phyloP scores from a whole-genome alignment of 2,888 invertebrate species.

The Hylaea fasciaria region DNA sequence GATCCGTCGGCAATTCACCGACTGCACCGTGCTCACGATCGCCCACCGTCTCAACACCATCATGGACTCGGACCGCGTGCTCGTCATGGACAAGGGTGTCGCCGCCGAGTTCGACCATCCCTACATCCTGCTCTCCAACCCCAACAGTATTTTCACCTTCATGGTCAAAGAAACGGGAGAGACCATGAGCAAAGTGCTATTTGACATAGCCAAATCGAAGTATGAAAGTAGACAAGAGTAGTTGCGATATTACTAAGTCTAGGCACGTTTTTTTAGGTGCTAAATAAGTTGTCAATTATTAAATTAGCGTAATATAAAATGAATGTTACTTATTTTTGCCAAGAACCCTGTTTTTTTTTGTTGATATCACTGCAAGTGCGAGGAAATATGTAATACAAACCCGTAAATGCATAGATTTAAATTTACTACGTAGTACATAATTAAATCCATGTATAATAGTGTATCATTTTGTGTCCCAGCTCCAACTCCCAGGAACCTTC shows the following conservation, averaged over 20 bases:
- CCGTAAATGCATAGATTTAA: no score
- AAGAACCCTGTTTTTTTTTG: no score
- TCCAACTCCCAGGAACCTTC: no score
- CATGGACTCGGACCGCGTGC: slow-evolving; percentile 94
- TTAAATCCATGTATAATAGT: no score
- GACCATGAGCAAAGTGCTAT: slow-evolving; percentile 64
- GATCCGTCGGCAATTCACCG: slow-evolving; percentile 90
- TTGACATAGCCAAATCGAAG: slow-evolving; percentile 68
- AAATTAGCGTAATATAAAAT: neutral
- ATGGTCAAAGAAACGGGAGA: slow-evolving; percentile 89
- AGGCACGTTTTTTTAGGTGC: neutral
- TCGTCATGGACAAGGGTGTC: slow-evolving; percentile 93
- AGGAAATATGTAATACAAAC: no score
- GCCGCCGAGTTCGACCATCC: slow-evolving; percentile 90
- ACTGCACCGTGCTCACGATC: slow-evolving; percentile 95
- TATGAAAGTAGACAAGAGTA: slow-evolving; percentile 48
- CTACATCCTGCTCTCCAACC: slow-evolving; percentile 84
- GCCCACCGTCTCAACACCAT: slow-evolving; percentile 97
- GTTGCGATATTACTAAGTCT: slow-evolving; percentile 3
- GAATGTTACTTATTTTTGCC: neutral
- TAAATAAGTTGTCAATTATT: neutral
- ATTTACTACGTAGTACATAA: no score
- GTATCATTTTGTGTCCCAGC: no score
- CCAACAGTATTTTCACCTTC: slow-evolving; percentile 84
- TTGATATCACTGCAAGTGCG: no score